Percentiles rank a stretch among this genome's conserved stretches.
phyloP scores from a whole-genome alignment of 1,140 invertebrate genomes.

The Bombus confusus region DNA sequence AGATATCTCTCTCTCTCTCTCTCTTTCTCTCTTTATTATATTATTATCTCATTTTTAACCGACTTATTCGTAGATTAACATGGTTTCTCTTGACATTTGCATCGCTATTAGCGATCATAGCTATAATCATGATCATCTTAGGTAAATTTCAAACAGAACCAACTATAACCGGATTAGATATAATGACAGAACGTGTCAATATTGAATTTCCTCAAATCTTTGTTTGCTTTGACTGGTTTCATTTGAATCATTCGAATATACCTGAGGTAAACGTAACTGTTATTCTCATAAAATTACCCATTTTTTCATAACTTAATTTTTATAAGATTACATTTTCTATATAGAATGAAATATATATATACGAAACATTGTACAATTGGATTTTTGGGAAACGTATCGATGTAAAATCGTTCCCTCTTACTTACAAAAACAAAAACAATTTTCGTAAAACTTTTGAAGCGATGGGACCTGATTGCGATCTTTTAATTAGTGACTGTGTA shows the following conservation, averaged over 20 bases:
- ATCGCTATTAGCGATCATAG: slow-evolving; percentile 86
- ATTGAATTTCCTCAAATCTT: slow-evolving; percentile 60
- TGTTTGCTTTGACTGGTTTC: slow-evolving; percentile 54
- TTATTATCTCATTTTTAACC: background rate
- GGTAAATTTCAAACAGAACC: slow-evolving; percentile 91
- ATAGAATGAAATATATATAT: slow-evolving; percentile 1
- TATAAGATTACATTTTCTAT: background rate
- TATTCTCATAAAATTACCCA: background rate
- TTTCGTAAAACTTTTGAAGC: slow-evolving; percentile 27
- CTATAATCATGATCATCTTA: slow-evolving; percentile 89
- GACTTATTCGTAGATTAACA: slow-evolving; percentile 83
- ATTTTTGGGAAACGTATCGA: slow-evolving; percentile 25
- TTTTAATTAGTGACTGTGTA: slow-evolving; percentile 47
- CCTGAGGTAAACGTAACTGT: slow-evolving; percentile 15
- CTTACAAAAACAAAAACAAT: background rate
- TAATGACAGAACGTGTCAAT: slow-evolving; percentile 27
- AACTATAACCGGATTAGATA: slow-evolving; percentile 86
- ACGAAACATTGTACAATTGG: slow-evolving; percentile 62
- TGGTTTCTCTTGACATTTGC: slow-evolving; percentile 88
- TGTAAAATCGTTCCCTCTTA: background rate
- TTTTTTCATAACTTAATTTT: background rate
- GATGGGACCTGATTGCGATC: slow-evolving; percentile 43
- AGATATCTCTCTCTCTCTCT: no score
- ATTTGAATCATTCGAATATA: slow-evolving; percentile 44
- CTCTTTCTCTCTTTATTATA: background rate